Evolutionary conservation across 1,140 invertebrate species (phyloP), one percentile per base, ranked within the genome.

Genomic region (Drosophila obscura): DNA sequence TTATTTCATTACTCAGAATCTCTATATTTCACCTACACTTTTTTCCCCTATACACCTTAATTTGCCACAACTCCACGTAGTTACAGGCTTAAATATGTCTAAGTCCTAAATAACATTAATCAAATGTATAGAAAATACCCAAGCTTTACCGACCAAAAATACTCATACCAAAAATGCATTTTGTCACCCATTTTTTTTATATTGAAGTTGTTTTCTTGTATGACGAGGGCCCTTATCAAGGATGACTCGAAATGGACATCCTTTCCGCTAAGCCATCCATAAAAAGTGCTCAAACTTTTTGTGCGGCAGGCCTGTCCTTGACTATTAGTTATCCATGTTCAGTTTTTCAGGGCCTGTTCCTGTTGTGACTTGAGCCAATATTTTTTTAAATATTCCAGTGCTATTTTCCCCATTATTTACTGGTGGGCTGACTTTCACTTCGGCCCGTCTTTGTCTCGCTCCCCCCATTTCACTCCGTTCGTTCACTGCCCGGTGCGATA

Each of bases 401-500:
- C 53, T 24, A 48, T 43, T 56, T 66, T 7, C 11, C 15, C 31
- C 52, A 16, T n/a, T 63, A 15, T 13, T 11, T 39, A 4, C 51
- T 39, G 39, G 51, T 52, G 43, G 51, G 28, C 50, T 65, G 57
- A 56, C 64, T 80, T 69, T 80, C 63, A 62, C 73, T 76, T 56
- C 41, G 73, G 51, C 44, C 50, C 41, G 49, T 59, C 64, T 46
- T 57, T 46, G 35, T 48, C 19, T 59, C 46, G 68, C 31, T 39
- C 22, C 9, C 22, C 22, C 15, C 28, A 46, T 61, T 73, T 51
- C 49, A 43, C 22, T 57, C 59, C 49, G 35, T 64, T 58, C 43
- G 39, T 49, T 6, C 49, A n/a, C 16, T 46, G 60, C 41, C 28
- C 46, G 53, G 77, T 72, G 63, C 62, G 82, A 78, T 85, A 85